Conservation (phyloP, 1,140 invertebrate genomes). For the Latrodectus geometricus region DNA sequence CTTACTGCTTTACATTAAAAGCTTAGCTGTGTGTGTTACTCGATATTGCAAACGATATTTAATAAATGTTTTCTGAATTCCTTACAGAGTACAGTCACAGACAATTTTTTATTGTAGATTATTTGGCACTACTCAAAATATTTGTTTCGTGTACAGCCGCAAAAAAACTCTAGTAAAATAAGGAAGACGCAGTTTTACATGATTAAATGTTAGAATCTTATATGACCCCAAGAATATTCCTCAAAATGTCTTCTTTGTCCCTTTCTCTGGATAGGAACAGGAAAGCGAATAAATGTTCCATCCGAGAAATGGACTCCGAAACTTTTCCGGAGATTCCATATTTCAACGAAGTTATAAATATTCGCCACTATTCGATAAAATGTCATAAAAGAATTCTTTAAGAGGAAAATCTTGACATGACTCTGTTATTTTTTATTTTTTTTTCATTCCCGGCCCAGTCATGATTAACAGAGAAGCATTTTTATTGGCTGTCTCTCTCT, state of each 20-base stretch:
- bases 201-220: too few species aligned
- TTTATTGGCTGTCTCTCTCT: conserved; percentile 18
- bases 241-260: neutral
- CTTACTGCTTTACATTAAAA: too few species aligned
- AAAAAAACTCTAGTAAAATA: too few species aligned
- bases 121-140: too few species aligned
- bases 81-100: too few species aligned
- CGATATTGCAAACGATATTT: too few species aligned
- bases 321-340: conserved; percentile 33
- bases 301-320: conserved; percentile 41
- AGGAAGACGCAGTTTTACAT: too few species aligned
- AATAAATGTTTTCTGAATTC: too few species aligned
- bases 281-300: conserved; percentile 24
- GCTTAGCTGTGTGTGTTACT: too few species aligned
- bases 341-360: conserved; percentile 56
- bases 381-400: conserved; percentile 56
- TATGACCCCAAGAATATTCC: neutral
- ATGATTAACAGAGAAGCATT: conserved; percentile 48
- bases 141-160: too few species aligned
- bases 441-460: neutral
- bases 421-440: neutral
- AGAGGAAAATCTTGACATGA: conserved; percentile 48
- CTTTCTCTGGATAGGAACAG: neutral
- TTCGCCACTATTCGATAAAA: conserved; percentile 56
- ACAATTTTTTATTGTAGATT: too few species aligned